Base-by-base conservation (phyloP, 1,140 invertebrate species). In the Maconellicoccus hirsutus region DNA sequence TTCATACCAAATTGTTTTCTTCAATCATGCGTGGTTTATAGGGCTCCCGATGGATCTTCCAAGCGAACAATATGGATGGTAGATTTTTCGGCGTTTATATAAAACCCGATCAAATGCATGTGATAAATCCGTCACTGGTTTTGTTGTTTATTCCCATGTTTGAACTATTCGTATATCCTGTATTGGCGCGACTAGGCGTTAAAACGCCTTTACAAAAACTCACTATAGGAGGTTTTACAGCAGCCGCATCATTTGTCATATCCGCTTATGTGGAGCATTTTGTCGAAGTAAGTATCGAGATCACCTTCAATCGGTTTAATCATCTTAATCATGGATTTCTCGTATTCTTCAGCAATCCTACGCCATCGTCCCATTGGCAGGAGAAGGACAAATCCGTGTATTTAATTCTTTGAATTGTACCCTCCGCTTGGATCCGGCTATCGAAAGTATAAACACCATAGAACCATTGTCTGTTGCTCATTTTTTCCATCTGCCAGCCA, bases 11-110 rank as follows among this genome's bases (percentile, higher is more conserved):
- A 12, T 8, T 52, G 6, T 16, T 52, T n/a, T n/a, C n/a, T n/a
- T n/a, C n/a, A n/a, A n/a, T n/a, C n/a, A 33, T 21, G n/a, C n/a
- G n/a, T n/a, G n/a, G n/a, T n/a, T n/a, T n/a, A n/a, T 74, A 89
- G 85, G 94, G 93, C 14, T 97, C 94, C 0, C 84, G 90, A 66
- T 98, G 96, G 96, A 96, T 93, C 0, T 86, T 97, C 72, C 95
- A 98, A 84, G 95, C 95, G 8, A 87, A 87, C 0, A 84, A 88
- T 74, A 94, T 98, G 92, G 82, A 94, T 77, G 93, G 95, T 10
- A 78, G 85, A n/a, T 78, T 96, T 1, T 84, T 86, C 0, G 84
- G 83, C 0, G 72, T 61, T 78, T 81, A 80, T 3, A 79, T 92
- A n/a, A 86, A 90, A 75, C 88, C 90, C 0, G 90, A 92, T 79